phyloP scores from a whole-genome alignment of 2,888 invertebrate genomes.

The Pterostichus niger region DNA sequence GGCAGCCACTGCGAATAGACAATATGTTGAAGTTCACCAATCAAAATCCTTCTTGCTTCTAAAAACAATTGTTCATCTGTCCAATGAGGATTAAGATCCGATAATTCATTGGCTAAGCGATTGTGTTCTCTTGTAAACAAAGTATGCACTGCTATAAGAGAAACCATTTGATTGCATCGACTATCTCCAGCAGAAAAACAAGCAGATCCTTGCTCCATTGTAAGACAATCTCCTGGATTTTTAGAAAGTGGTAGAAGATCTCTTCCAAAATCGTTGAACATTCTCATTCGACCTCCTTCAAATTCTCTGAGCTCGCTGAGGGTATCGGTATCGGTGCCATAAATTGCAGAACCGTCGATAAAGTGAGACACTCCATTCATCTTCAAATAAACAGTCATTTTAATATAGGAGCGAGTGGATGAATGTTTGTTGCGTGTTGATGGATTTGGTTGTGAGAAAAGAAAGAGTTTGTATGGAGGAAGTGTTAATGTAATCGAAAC shows the following conservation, averaged over 20 bases:
- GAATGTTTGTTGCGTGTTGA: no score
- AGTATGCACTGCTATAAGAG: conserved; percentile 86
- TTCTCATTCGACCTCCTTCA: conserved; percentile 81
- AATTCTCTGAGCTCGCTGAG: conserved; percentile 81
- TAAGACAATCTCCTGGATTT: conserved; percentile 83
- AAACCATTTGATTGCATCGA: conserved; percentile 88
- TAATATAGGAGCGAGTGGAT: no score
- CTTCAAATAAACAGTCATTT: conserved; percentile 75
- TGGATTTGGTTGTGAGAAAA: no score
- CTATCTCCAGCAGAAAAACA: conserved; percentile 89
- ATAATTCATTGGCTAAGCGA: conserved; percentile 83
- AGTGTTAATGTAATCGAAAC: no score
- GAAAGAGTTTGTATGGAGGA: no score
- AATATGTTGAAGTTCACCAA: conserved; percentile 89
- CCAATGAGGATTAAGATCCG: conserved; percentile 86
- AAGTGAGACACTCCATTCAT: conserved; percentile 88
- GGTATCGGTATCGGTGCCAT: conserved; percentile 83
- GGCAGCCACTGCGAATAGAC: conserved; percentile 91
- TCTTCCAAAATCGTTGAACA: conserved; percentile 83
- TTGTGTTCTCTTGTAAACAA: conserved; percentile 90
- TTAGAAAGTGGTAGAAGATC: conserved; percentile 83
- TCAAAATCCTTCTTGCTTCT: conserved; percentile 86
- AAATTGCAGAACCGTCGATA: conserved; percentile 86
- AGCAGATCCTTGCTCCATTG: conserved; percentile 80
- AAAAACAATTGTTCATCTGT: conserved; percentile 86